Base-by-base conservation (phyloP, 2,888 invertebrate species). In the Xanthia togata region DNA sequence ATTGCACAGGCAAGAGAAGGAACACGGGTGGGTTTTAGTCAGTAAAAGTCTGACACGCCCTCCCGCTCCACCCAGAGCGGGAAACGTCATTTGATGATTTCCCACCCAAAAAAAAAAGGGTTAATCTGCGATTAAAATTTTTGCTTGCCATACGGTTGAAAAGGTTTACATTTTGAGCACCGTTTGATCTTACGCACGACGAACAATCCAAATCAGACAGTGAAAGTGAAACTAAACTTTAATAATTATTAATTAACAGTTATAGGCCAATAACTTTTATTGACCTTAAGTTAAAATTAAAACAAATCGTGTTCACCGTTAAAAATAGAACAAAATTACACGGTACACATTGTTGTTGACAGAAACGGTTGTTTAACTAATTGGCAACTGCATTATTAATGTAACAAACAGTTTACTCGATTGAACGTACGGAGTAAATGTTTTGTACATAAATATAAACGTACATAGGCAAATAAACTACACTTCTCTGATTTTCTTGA, bases 331-430 rank as follows among this genome's bases (percentile, higher is more conserved):
- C n/a, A 55, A 78, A 75, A 74, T 47, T 53, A 82, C 26, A n/a
- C 12, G 26, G 53, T 44, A 76, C 26, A 76, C 68, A 53, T n/a
- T n/a, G 38, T 82, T 57, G 47, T 68, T 63, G 57, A 82, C 57
- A 31, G n/a, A 53, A 67, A 9, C 44, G 41, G 50, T 63, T 44
- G 38, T 82, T 57, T 53, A 64, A 75, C 26, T 31, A 63, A 63
- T 82, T 69, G 55, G 59, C 44, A 53, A 57, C 47, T 69, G 26
- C 17, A 82, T 79, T 82, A 38, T 69, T 69, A 26, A 82, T 82
- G 82, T 68, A 59, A 76, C 76, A 82, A 69, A 82, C 76, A 69
- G 57, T 64, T 79, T 44, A 69, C 20, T 41, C 35, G 44, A 76
- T 64, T 64, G 14, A 59, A 50, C 44, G 20, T 53, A 76, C 6